Percentiles rank a stretch among this genome's conserved stretches.
Conservation (phyloP, 2,888 invertebrate genomes). For the Phengaris arion region DNA sequence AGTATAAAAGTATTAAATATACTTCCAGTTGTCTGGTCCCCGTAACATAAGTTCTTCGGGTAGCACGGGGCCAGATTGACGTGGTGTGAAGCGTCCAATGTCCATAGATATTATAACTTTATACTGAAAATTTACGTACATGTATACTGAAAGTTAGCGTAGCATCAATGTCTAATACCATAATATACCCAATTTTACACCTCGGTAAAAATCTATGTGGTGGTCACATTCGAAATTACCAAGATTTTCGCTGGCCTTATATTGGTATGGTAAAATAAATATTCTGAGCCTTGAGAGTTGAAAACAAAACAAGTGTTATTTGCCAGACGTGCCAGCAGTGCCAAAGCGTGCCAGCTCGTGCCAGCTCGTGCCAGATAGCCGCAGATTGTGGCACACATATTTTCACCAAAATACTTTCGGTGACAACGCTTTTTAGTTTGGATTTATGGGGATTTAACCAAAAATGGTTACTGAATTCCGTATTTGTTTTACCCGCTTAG, state of each 20-base stretch:
- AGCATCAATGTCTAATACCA: too few species aligned
- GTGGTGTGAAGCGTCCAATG: too few species aligned
- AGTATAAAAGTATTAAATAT: too few species aligned
- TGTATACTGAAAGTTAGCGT: too few species aligned
- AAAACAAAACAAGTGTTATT: background rate
- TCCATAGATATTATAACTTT: too few species aligned
- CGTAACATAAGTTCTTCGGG: too few species aligned
- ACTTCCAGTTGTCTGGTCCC: too few species aligned
- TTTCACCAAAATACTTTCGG: background rate
- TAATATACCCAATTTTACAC: background rate
- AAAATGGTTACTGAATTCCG: background rate
- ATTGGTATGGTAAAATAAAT: background rate
- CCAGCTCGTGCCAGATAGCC: background rate
- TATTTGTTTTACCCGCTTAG: background rate
- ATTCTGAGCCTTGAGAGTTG: background rate
- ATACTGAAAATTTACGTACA: too few species aligned
- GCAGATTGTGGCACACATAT: constrained; percentile 11
- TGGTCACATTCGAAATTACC: background rate
- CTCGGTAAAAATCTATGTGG: background rate
- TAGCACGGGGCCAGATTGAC: too few species aligned
- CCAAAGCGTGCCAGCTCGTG: background rate
- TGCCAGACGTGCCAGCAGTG: constrained; percentile 8
- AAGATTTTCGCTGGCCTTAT: background rate
- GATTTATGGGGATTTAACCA: background rate
- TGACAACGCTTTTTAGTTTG: background rate